These are phyloP conservation scores for Fregetta grallaria DNA, from an alignment of 2,113 vertebrate genomes.

Conservation along the genomic window DNA sequence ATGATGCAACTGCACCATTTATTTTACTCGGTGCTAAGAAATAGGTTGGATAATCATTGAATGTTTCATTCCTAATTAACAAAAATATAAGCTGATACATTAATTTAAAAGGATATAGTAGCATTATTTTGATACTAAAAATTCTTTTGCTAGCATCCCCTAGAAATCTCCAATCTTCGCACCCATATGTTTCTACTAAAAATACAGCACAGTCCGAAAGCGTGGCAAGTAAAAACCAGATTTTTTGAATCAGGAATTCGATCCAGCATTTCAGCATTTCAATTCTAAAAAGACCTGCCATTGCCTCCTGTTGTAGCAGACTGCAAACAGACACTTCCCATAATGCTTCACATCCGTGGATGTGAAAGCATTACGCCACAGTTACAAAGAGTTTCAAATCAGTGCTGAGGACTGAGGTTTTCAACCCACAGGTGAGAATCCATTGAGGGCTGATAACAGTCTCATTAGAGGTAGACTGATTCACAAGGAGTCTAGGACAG, in stretches of 20 bases:
- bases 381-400: not conserved
- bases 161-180: not conserved
- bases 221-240: not conserved
- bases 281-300: not conserved
- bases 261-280: not conserved
- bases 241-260: not conserved
- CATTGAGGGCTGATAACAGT: accelerated
- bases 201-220: not conserved
- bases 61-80: not conserved
- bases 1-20: not conserved
- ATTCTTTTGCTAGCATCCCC: not conserved
- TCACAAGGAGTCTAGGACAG: not conserved
- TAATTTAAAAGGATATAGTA: not conserved
- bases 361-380: not conserved
- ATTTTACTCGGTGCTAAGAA: not conserved
- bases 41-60: not conserved
- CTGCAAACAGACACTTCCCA: not conserved
- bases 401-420: not conserved
- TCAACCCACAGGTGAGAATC: not conserved
- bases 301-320: not conserved
- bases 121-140: not conserved
- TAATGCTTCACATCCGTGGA: not conserved
- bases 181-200: not conserved
- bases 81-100: not conserved
- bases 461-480: not conserved